Base-by-base conservation (phyloP, 2,888 invertebrate genomes). In the Notocelia uddmanniana region DNA sequence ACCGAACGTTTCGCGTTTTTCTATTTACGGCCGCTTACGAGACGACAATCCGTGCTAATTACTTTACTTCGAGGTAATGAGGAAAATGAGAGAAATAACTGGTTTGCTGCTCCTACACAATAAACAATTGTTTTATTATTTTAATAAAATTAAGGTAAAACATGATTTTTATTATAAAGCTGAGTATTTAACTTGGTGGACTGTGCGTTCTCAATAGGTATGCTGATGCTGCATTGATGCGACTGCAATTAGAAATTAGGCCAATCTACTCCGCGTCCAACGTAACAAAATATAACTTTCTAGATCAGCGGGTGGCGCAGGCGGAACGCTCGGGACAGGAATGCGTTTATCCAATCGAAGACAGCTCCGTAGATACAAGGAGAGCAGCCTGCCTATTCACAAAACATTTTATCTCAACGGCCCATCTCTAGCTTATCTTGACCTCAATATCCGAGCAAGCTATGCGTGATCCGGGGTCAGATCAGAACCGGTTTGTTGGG, bases 331-430 rank as follows among this genome's bases (percentile, higher is more conserved):
- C 66, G 59, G n/a, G 45, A 41, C 31, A 71, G 71, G 72, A 62
- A 72, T 62, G 72, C 67, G 72, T 68, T 72, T 67, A 60, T 68
- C 57, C 60, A 72, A 72, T 72, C 62, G 55, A 72, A 68, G 72
- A 72, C 60, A 60, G 69, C 60, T 31, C 58, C 1, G 58, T 60
- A 50, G 73, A 67, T 66, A 50, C 52, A 50, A 5, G 31, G 8
- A 31, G 31, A 64, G 69, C 74, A 45, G 45, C 5, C 45, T n/a
- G 45, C n/a, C 45, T 45, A 45, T n/a, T n/a, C 45, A n/a, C n/a
- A n/a, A 45, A 45, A 45, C 8, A 45, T 45, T 45, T n/a, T n/a
- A 45, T n/a, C n/a, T 45, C 45, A 45, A 45, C 45, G 45, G n/a
- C 45, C n/a, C 6, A 8, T 8, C n/a, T n/a, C 45, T 45, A 15